Conservation (phyloP, 2,797 vertebrate genomes). For the Clarias pachynema region DNA sequence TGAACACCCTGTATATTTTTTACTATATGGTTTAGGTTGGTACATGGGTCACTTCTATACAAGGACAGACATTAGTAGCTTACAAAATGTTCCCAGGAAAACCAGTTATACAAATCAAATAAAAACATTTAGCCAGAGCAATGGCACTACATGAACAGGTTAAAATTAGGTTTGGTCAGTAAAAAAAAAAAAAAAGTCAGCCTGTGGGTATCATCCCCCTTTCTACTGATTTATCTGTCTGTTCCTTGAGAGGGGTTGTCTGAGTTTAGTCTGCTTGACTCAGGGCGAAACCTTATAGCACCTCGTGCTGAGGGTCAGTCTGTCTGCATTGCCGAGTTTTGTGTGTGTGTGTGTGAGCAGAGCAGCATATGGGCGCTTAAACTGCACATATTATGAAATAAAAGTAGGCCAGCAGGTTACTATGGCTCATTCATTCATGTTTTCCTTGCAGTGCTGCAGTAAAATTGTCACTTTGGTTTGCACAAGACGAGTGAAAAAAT, state of each 20-base stretch:
- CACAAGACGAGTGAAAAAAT: neutral
- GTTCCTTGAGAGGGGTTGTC: constrained; percentile 28
- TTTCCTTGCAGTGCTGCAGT: neutral
- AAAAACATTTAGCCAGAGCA: neutral
- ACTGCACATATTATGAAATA: neutral
- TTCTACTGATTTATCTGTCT: constrained; percentile 17
- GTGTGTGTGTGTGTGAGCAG: neutral
- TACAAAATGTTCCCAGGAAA: neutral
- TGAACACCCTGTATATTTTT: neutral
- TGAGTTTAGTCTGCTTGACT: constrained; percentile 23
- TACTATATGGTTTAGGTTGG: neutral
- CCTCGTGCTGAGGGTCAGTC: constrained; percentile 12
- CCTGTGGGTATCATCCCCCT: neutral
- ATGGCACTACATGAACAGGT: neutral
- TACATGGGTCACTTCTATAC: neutral
- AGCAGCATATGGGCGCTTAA: constrained; percentile 32
- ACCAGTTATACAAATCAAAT: neutral
- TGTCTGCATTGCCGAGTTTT: neutral
- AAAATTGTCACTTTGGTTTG: neutral
- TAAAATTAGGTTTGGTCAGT: constrained; percentile 1
- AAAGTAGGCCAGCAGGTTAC: constrained; percentile 31
- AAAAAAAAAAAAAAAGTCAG: neutral
- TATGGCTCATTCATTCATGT: constrained; percentile 4
- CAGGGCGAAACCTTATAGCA: constrained; percentile 25
- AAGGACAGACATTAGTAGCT: neutral